phyloP scores from a whole-genome alignment of 2,797 vertebrate species.

The Carduelis carduelis region DNA sequence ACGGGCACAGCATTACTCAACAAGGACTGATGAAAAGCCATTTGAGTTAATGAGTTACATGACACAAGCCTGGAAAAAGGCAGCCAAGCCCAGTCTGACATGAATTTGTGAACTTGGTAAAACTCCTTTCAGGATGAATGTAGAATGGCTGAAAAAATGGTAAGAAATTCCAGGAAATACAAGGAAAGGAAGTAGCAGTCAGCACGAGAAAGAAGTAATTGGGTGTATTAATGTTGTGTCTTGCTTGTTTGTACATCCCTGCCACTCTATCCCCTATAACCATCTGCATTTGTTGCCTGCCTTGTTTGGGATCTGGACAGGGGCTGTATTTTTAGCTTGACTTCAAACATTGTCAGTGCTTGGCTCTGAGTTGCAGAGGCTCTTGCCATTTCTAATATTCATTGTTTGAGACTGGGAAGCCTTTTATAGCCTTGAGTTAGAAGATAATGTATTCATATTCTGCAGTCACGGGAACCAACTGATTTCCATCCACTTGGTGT shows the following conservation, averaged over 20 bases:
- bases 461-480: not conserved
- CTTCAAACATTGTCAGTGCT: constrained; percentile 13
- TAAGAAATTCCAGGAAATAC: not conserved
- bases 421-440: constrained; percentile 15
- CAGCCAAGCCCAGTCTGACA: not conserved
- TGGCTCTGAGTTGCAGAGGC: not conserved
- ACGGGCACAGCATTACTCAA: not conserved
- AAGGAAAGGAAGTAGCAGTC: not conserved
- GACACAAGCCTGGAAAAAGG: not conserved
- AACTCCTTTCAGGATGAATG: not conserved
- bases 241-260: not conserved
- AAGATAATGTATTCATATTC: not conserved
- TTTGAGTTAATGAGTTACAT: not conserved
- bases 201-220: not conserved
- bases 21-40: not conserved
- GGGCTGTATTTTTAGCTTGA: constrained; percentile 30
- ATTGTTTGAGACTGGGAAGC: not conserved
- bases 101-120: not conserved
- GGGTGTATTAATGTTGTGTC: not conserved
- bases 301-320: constrained; percentile 3
- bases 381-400: constrained; percentile 15
- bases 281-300: not conserved
- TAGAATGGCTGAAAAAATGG: not conserved
- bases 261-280: not conserved
- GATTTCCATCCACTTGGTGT: not conserved